phyloP scores from a whole-genome alignment of 2,113 vertebrate genomes.

The Copsychus sechellarum region DNA sequence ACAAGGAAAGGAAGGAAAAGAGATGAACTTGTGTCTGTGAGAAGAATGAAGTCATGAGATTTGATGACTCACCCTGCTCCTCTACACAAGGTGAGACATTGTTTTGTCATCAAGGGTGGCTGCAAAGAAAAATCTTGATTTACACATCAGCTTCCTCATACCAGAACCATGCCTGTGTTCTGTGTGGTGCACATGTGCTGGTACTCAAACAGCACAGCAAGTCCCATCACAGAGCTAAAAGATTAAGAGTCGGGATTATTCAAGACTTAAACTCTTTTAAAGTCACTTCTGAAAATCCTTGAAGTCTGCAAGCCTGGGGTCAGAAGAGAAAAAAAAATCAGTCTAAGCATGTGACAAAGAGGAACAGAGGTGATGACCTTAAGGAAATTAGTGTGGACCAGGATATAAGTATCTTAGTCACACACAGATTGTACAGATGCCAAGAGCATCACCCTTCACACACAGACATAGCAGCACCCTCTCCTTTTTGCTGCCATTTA shows the following conservation, averaged over 20 bases:
- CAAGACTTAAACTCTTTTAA: not conserved
- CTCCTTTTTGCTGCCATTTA: not conserved
- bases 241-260: not conserved
- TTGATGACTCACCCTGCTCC: not conserved
- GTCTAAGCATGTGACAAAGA: not conserved
- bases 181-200: not conserved
- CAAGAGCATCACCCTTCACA: not conserved
- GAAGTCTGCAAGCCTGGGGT: not conserved
- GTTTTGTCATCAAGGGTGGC: not conserved
- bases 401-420: not conserved
- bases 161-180: not conserved
- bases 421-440: not conserved
- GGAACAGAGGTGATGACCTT: not conserved
- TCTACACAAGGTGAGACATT: not conserved
- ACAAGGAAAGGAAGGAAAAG: not conserved
- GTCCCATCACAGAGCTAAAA: not conserved
- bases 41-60: not conserved
- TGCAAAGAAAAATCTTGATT: not conserved
- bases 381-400: not conserved
- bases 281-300: not conserved
- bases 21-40: not conserved
- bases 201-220: not conserved
- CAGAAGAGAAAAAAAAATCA: not conserved
- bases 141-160: not conserved
- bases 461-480: not conserved